These are phyloP conservation scores for Oikopleura albicans DNA, from an alignment of 23 tunicate genomes.

Conservation along the genomic window DNA sequence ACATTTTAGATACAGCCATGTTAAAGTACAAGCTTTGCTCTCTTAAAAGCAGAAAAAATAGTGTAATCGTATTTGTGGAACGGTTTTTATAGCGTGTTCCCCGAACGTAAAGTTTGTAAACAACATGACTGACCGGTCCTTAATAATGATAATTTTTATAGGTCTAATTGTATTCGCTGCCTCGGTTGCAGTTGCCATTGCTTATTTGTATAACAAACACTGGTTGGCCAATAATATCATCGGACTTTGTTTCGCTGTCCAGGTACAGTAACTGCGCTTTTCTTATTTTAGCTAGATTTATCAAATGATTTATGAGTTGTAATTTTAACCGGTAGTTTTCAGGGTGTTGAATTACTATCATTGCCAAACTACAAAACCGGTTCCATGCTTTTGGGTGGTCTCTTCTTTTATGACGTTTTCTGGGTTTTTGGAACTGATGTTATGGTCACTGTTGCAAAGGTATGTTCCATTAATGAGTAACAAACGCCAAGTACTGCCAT, in stretches of 20 bases:
- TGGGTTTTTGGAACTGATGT: slow-evolving; percentile 99
- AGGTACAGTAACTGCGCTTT: slow-evolving; percentile 36
- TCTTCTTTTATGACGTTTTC: slow-evolving; percentile 88
- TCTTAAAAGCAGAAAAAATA: no score
- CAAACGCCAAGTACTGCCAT: no score
- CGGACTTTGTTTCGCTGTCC: slow-evolving; percentile 71
- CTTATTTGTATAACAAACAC: slow-evolving; percentile 26
- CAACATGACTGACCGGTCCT: no score
- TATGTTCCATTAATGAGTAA: not conserved
- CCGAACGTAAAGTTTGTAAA: no score
- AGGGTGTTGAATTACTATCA: not conserved
- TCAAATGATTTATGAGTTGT: no score
- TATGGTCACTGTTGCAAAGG: slow-evolving; percentile 86
- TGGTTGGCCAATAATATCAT: slow-evolving; percentile 91
- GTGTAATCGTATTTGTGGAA: no score
- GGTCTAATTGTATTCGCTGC: slow-evolving; percentile 12
- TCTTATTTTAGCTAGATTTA: no score
- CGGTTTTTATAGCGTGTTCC: no score
- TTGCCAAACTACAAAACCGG: slow-evolving; percentile 2
- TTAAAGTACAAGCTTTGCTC: no score
- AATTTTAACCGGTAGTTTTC: no score
- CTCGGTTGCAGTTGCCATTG: not conserved
- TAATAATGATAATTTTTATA: no score
- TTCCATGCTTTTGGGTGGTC: slow-evolving; percentile 25
- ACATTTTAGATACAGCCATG: no score